A percentile compares a stretch with the other conserved stretches of the same genome.
phyloP scores from a whole-genome alignment of 2,113 vertebrate genomes.

The Egretta garzetta region DNA sequence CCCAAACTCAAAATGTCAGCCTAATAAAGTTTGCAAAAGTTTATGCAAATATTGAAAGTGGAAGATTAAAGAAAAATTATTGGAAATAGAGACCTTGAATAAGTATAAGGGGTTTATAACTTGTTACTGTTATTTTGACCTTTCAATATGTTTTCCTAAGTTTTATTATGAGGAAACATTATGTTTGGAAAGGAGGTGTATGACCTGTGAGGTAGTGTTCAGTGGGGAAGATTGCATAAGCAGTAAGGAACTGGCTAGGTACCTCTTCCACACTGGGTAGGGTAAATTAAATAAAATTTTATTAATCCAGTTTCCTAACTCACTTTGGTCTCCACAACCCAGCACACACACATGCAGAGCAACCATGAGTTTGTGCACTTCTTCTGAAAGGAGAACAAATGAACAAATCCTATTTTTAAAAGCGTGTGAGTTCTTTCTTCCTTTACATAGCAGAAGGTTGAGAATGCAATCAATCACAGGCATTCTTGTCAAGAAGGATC shows the following conservation, averaged over 20 bases:
- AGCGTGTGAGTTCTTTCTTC: not conserved
- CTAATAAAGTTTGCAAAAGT: conserved; percentile 22
- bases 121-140: conserved; percentile 14
- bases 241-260: not conserved
- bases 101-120: conserved; percentile 14
- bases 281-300: not conserved
- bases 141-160: conserved; percentile 13
- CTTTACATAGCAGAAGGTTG: not conserved
- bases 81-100: not conserved
- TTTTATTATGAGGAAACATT: conserved; percentile 23
- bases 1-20: not conserved
- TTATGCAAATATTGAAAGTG: conserved; percentile 13
- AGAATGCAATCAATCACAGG: not conserved
- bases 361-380: not conserved
- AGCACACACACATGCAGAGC: not conserved
- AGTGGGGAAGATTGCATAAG: not conserved
- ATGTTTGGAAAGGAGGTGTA: not conserved
- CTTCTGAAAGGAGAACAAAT: not conserved
- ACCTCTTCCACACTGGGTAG: not conserved
- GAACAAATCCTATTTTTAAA: not conserved
- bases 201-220: not conserved
- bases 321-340: not conserved
- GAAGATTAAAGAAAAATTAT: not conserved
- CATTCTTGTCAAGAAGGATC: not conserved
- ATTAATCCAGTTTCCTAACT: not conserved